These are phyloP conservation scores for Drosophila sproati DNA, from an alignment of 1,140 invertebrate genomes.

Conservation along the genomic window DNA sequence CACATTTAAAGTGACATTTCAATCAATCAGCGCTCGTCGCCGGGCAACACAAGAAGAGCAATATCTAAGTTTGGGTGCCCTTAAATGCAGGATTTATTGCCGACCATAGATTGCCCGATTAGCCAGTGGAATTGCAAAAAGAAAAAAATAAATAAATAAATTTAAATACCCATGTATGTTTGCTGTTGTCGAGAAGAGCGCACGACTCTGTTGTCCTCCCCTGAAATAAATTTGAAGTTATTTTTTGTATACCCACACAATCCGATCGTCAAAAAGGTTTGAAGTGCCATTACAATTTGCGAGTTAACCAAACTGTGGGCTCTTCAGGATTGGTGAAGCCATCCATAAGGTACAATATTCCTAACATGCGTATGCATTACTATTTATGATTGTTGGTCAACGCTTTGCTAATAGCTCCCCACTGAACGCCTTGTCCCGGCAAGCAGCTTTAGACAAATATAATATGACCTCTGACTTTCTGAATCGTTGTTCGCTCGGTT, in stretches of 20 bases:
- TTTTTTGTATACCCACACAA: no score
- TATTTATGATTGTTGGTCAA: slow-evolving; percentile 24
- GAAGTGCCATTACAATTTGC: no score
- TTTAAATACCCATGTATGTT: not conserved
- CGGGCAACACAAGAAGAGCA: not conserved
- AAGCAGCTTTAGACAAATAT: slow-evolving; percentile 32
- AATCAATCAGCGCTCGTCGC: slow-evolving; percentile 72
- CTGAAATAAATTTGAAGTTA: no score
- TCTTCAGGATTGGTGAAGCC: no score
- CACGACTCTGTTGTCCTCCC: no score
- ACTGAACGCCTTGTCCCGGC: slow-evolving; percentile 25
- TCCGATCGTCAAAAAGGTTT: no score
- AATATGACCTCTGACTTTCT: slow-evolving; percentile 40
- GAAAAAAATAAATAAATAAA: not conserved
- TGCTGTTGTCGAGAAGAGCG: no score
- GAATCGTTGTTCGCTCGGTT: not conserved
- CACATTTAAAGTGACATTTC: slow-evolving; percentile 81
- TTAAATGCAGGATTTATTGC: slow-evolving; percentile 50
- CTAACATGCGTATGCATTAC: not conserved
- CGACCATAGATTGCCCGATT: slow-evolving; percentile 42
- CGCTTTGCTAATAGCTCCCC: slow-evolving; percentile 39
- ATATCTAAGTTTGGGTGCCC: slow-evolving; percentile 3
- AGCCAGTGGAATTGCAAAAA: slow-evolving; percentile 9
- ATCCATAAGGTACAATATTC: not conserved
- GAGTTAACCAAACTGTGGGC: no score